Evolutionary conservation across 2,888 invertebrate species (phyloP).

Genomic region (Imbricaverruca yamaguchii): DNA sequence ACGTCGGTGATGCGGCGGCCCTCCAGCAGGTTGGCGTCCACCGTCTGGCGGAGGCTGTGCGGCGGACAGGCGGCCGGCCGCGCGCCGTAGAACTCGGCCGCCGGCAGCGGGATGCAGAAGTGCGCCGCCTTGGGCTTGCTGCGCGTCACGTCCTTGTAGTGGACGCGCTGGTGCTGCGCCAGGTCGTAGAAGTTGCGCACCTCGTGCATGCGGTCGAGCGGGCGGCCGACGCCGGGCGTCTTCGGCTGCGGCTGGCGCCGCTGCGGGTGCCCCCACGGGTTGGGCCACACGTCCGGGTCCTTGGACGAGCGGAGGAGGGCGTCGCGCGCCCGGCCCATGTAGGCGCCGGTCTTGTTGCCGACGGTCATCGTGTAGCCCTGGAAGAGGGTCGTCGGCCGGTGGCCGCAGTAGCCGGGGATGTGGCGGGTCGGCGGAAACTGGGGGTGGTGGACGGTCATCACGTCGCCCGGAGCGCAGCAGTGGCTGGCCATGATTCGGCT

Average conservation of each 20-base stretch:
- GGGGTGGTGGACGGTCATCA: constrained; percentile 10
- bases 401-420: constrained; percentile 1
- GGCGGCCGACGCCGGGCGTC: background rate
- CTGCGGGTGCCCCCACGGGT: background rate
- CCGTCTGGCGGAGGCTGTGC: background rate
- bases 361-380: constrained; percentile 11
- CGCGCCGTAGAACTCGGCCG: background rate
- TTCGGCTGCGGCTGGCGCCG: background rate
- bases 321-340: constrained; percentile 1
- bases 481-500: background rate
- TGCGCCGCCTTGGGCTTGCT: background rate
- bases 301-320: constrained; percentile 12
- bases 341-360: constrained; percentile 6
- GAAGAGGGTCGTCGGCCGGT: background rate
- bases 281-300: constrained; percentile 7
- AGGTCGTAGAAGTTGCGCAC: constrained; percentile 5
- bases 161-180: background rate
- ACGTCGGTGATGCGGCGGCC: background rate
- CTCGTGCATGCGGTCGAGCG: background rate
- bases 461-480: background rate
- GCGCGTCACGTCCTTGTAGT: constrained; percentile 10
- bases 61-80: background rate
- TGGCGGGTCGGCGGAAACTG: constrained; percentile 1
- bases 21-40: background rate
- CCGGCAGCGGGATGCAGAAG: background rate